Percentiles rank a stretch among this genome's conserved stretches.
Evolutionary conservation across 2,797 vertebrate species (phyloP).

Genomic region (Syndactyla subalaris): DNA sequence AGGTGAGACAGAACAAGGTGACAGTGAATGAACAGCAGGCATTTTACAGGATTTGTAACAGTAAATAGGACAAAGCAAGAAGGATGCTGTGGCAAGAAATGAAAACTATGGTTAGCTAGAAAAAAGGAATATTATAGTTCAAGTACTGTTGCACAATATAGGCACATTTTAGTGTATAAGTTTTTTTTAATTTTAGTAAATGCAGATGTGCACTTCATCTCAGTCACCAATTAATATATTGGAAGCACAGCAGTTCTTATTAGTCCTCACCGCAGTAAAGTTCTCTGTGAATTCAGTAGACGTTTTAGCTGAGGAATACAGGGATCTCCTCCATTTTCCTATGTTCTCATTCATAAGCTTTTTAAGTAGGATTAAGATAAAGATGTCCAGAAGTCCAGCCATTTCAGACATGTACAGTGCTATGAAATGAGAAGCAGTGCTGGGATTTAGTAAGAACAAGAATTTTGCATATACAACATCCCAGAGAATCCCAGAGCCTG

Average conservation of each 20-base stretch:
- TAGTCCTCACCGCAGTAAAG: background rate
- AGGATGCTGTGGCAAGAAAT: background rate
- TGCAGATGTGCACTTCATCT: background rate
- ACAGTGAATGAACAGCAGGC: background rate
- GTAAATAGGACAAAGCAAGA: background rate
- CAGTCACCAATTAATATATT: background rate
- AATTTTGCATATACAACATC: background rate
- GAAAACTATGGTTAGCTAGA: background rate
- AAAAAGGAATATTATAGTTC: background rate
- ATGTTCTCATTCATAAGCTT: background rate
- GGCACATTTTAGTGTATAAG: background rate
- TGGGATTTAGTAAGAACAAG: background rate
- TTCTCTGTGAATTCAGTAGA: background rate
- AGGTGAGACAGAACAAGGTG: background rate
- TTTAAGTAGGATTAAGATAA: conserved; percentile 8
- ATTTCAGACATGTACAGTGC: background rate
- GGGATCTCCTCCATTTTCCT: background rate
- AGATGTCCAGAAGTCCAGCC: background rate
- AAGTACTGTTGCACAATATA: background rate
- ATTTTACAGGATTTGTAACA: background rate
- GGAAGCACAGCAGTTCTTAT: background rate
- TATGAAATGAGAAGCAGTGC: background rate
- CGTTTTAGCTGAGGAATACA: background rate
- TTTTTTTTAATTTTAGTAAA: background rate
- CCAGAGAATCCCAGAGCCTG: background rate